These are phyloP conservation scores for Delphinus delphis DNA, from an alignment of 2,113 vertebrate genomes.

Conservation along the genomic window DNA sequence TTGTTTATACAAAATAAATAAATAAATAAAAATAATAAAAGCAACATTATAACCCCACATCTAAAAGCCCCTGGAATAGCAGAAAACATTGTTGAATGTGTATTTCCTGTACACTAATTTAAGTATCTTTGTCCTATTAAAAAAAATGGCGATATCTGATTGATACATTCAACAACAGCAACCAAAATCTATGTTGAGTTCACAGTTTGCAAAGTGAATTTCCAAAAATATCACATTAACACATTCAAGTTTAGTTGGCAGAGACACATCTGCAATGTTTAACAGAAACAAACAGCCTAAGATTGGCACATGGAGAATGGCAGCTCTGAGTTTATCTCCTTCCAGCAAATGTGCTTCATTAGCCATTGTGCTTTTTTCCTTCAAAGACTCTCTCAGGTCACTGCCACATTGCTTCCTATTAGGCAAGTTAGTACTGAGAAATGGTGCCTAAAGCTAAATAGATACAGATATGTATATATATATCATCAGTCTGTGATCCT, in stretches of 20 bases:
- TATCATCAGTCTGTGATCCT: neutral
- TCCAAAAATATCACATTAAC: conserved; percentile 45
- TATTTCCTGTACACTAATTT: neutral
- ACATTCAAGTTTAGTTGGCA: conserved; percentile 31
- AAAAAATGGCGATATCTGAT: conserved; percentile 34
- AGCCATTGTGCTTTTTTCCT: neutral
- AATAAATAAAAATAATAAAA: neutral
- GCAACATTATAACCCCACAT: neutral
- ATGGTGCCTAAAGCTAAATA: neutral
- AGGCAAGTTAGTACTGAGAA: neutral
- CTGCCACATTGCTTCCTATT: neutral
- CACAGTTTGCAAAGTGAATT: conserved; percentile 39
- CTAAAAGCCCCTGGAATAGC: neutral
- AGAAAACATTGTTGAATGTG: neutral
- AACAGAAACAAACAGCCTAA: conserved; percentile 18
- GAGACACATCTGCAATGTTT: neutral
- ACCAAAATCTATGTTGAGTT: conserved; percentile 41
- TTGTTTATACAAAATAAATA: too few species aligned
- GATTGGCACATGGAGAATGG: neutral
- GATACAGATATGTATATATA: neutral
- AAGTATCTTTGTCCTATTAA: neutral
- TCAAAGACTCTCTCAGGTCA: neutral
- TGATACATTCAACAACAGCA: neutral
- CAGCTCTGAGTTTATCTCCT: neutral
- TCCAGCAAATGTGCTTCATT: neutral